Conservation (phyloP, 2,888 invertebrate species). For the Unio pictorum region DNA sequence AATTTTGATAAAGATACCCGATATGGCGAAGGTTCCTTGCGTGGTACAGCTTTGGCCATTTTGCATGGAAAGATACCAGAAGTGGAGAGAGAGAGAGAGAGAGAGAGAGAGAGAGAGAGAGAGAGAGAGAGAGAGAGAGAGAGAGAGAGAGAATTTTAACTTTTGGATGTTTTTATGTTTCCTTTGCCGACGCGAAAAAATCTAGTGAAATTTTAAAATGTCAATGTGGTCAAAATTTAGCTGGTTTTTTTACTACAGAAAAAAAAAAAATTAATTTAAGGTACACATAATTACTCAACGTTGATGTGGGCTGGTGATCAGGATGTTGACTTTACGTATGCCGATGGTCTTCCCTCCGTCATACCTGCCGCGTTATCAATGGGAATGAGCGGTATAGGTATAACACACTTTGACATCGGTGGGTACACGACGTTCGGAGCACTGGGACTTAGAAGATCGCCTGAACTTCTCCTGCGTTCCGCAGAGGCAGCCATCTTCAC, state of each 20-base stretch:
- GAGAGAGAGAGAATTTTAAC: too few relatives aligned
- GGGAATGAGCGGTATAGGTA: constrained; percentile 59
- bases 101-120: too few relatives aligned
- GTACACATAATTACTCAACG: constrained; percentile 54
- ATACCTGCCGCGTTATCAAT: constrained; percentile 59
- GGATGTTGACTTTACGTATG: constrained; percentile 62
- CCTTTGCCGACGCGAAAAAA: too few relatives aligned
- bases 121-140: too few relatives aligned
- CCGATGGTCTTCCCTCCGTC: constrained; percentile 61
- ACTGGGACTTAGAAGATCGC: constrained; percentile 44
- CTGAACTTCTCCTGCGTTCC: constrained; percentile 59
- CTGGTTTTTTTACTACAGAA: neutral
- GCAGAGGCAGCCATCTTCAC: constrained; percentile 65
- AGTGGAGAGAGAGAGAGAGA: too few relatives aligned
- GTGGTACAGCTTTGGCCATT: too few relatives aligned
- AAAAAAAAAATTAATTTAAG: constrained; percentile 19
- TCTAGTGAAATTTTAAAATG: too few relatives aligned
- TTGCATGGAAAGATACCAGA: too few relatives aligned
- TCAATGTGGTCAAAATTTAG: constrained; percentile 17
- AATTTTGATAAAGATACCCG: too few relatives aligned
- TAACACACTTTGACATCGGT: constrained; percentile 67
- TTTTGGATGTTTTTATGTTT: too few relatives aligned
- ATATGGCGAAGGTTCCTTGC: too few relatives aligned
- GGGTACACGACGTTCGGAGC: constrained; percentile 57
- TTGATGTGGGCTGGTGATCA: constrained; percentile 68